Base-by-base conservation (phyloP, 1,140 invertebrate genomes). In the Leptoteleia sp. region DNA sequence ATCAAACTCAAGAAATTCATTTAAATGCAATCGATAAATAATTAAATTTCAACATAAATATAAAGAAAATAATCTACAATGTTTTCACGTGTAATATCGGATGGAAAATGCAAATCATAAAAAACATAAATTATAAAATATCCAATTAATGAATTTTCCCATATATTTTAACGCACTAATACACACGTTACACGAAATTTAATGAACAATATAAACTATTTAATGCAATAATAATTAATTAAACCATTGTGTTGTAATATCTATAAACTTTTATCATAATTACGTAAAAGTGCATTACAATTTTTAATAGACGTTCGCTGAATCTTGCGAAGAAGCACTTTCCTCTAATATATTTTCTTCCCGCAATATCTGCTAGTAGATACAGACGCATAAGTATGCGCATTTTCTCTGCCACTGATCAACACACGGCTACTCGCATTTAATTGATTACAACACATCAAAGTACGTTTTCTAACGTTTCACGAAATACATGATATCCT, bases 401-500 rank as follows among this genome's bases (percentile, higher is more conserved):
- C 25, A 42, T 55, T 55, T 55, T 55, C 52, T 55, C 52, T 29
- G 37, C 1, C 19, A 42, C 52, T 29, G 52, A 42, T 40, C 22
- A 31, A 27, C 17, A 29, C 33, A 38, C 33, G 17, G 16, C 37
- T 29, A 16, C 37, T 29, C 13, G 9, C 17, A 42, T 55, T 42
- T 16, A 55, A 55, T 55, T 55, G 52, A 55, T 55, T 55, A 42
- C 52, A 40, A 29, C 35, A 55, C 25, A 22, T 55, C 52, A 13
- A 11, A 40, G n/a, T 55, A 22, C 37, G 16, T 55, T 42, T 54
- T 55, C 52, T 55, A 55, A 42, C 8, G 22, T 27, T 55, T 40
- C 8, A 11, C 11, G 37, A 55, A 40, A 40, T 55, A 55, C 16
- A 29, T 40, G 25, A n/a, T 55, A n/a, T 11, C 11, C 19, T 29